Conservation (phyloP, 92 coral and sea anemone species). For the Galaxea fascicularis region DNA sequence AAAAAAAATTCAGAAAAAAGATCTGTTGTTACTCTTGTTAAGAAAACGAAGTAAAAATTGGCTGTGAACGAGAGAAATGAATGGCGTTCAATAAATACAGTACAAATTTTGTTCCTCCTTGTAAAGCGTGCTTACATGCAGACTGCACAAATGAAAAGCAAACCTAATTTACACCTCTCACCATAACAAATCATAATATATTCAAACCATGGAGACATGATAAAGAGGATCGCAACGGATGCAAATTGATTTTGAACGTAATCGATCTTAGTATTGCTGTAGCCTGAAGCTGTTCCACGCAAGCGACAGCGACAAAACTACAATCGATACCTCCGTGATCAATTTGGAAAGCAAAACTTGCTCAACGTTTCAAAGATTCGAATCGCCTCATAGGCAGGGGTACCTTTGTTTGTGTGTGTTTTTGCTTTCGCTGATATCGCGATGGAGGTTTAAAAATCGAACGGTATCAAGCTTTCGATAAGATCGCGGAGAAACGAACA, state of each 20-base stretch:
- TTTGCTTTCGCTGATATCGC: neutral
- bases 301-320: neutral
- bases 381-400: neutral
- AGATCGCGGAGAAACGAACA: neutral
- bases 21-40: no score
- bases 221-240: neutral
- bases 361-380: neutral
- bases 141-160: neutral
- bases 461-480: neutral
- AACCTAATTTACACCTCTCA: slow-evolving; percentile 1
- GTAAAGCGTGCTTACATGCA: neutral
- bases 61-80: neutral
- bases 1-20: no score
- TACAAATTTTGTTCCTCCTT: neutral
- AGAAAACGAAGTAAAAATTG: no score
- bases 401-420: neutral
- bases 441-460: neutral
- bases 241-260: neutral
- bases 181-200: slow-evolving; percentile 40
- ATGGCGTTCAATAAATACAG: neutral
- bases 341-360: neutral
- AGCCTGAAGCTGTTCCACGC: neutral
- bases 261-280: neutral
- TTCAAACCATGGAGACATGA: slow-evolving; percentile 32
- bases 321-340: neutral